Conservation (phyloP, 2,797 vertebrate species). For the Kryptolebias ocellatus region DNA sequence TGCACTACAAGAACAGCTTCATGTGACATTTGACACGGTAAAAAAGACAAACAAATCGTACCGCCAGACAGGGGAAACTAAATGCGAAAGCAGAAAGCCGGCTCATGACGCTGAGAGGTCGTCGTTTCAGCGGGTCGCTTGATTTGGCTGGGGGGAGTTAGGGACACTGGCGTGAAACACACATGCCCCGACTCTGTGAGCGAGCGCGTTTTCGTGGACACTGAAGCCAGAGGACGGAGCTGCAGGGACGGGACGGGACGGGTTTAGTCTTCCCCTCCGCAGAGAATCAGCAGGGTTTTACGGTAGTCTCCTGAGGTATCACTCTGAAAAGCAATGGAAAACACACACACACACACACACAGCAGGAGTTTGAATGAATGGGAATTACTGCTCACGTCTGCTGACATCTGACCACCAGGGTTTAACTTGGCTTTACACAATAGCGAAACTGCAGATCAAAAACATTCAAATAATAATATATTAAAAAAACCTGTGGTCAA, state of each 20-base stretch:
- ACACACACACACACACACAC: conserved; percentile 23
- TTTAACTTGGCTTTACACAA: conserved; percentile 20
- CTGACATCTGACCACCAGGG: conserved; percentile 23
- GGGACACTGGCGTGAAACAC: conserved; percentile 34
- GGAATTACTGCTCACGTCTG: conserved; percentile 12
- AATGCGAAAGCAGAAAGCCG: conserved; percentile 32
- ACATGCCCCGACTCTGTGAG: conserved; percentile 39
- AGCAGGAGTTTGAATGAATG: conserved; percentile 15
- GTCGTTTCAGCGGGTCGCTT: conserved; percentile 48
- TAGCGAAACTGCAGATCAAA: conserved; percentile 24
- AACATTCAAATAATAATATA: conserved; percentile 13
- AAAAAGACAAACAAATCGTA: conserved; percentile 45
- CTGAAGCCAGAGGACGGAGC: conserved; percentile 25
- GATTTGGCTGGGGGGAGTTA: conserved; percentile 70
- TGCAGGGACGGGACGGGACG: conserved; percentile 8
- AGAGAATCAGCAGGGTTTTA: conserved; percentile 90
- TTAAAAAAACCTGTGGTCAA: conserved; percentile 13
- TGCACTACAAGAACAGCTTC: conserved; percentile 33
- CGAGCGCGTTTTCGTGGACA: conserved; percentile 28
- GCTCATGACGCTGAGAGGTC: conserved; percentile 50
- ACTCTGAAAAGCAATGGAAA: conserved; percentile 78
- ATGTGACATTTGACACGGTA: conserved; percentile 30
- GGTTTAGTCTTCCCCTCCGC: conserved; percentile 85
- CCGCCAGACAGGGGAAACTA: conserved; percentile 15
- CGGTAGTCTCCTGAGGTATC: conserved; percentile 96